Evolutionary conservation across 2,888 invertebrate species (phyloP), one percentile per base, ranked within the genome.

Genomic region (Gastracanthus pulcherrimus): DNA sequence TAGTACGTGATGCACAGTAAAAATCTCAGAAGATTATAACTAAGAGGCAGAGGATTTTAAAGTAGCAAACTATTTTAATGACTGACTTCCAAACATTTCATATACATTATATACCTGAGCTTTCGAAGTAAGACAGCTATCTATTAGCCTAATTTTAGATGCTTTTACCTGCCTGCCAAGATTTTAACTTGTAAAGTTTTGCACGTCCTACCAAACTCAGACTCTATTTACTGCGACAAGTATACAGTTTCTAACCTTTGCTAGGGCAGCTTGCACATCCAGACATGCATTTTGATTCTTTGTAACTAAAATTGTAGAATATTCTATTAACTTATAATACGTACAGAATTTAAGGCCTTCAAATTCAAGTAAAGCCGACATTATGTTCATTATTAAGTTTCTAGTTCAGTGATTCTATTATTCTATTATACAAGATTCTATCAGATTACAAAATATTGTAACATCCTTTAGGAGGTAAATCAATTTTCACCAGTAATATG

Each of bases 221-320:
- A 7, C 60, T 69, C n/a, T 38, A 75, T 74, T 38, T 36, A 51
- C 69, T 69, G 11, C 19, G 7, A 11, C 16, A n/a, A 60, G 64
- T 67, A 36, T 51, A 67, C 36, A 79, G 48, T 74, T 72, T 71
- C 45, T 23, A 79, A 60, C 45, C 66, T n/a, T 78, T 55, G 41
- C n/a, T n/a, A n/a, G n/a, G n/a, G n/a, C 38, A 71, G 36, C 51
- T 67, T 31, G 34, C 26, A 26, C 13, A 13, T 23, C 3, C 11
- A 69, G 11, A 45, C 16, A 41, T 45, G 7, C 36, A 67, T 66
- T 71, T 78, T 26, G 36, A 62, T 51, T 51, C 26, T 11, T 48
- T 36, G 6, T 26, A 38, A 29, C 41, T 26, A 2, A n/a, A 34
- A 62, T 34, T 62, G 0, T 23, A 23, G 6, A 51, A 23, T 19